Percentiles rank a stretch among this genome's conserved stretches.
phyloP scores from a whole-genome alignment of 2,797 vertebrate species.

The Phrynocephalus vlangalii region DNA sequence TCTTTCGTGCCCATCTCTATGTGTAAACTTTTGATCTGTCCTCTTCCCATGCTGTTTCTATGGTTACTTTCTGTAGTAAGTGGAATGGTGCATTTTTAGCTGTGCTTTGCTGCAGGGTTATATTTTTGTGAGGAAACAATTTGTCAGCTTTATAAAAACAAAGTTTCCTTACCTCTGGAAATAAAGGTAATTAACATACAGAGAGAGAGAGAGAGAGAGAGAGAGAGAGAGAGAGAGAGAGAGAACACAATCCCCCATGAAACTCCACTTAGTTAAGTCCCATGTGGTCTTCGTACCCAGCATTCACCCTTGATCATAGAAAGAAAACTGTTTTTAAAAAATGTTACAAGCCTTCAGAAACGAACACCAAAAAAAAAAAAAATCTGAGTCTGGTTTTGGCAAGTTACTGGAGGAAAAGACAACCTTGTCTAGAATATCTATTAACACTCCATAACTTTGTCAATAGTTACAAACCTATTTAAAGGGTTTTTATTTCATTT shows the following conservation, averaged over 20 bases:
- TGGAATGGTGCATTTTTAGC: neutral
- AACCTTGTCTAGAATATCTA: neutral
- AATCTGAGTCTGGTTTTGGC: neutral
- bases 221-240: no score
- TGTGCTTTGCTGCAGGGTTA: neutral
- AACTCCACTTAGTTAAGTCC: neutral
- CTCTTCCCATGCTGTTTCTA: neutral
- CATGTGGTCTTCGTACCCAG: neutral
- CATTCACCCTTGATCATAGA: neutral
- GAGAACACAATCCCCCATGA: neutral
- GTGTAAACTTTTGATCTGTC: neutral
- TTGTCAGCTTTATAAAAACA: neutral
- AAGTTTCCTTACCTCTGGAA: neutral
- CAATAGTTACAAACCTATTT: neutral
- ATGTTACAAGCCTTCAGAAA: neutral
- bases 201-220: no score
- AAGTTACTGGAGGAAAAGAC: neutral
- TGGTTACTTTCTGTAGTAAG: neutral
- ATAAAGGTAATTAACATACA: no score
- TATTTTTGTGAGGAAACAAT: neutral
- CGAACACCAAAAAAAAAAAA: no score
- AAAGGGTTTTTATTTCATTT: neutral
- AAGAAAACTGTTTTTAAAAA: neutral
- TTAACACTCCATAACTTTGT: neutral
- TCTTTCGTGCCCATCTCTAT: no score